Conservation (phyloP, 1,140 invertebrate genomes). For the Eupeodes corollae region DNA sequence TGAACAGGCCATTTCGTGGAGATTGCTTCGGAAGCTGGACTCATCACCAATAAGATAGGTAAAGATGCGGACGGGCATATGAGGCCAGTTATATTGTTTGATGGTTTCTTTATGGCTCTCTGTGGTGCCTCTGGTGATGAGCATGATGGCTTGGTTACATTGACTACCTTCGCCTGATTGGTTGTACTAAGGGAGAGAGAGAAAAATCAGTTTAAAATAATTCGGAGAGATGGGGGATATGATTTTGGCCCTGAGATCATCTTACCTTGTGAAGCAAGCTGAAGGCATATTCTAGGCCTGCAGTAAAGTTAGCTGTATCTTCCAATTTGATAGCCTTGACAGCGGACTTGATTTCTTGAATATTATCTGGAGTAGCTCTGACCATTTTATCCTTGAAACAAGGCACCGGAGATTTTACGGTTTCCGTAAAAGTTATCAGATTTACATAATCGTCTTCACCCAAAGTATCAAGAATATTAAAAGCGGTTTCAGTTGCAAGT, state of each 20-base stretch:
- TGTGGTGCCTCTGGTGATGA: slow-evolving; percentile 87
- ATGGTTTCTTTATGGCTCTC: slow-evolving; percentile 48
- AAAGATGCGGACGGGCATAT: slow-evolving; percentile 87
- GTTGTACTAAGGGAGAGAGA: slow-evolving; percentile 54
- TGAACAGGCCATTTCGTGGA: slow-evolving; percentile 87
- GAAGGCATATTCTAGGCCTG: slow-evolving; percentile 81
- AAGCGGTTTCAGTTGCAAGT: slow-evolving; percentile 74
- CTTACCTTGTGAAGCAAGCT: slow-evolving; percentile 77
- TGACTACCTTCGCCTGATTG: slow-evolving; percentile 69
- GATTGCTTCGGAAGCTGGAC: slow-evolving; percentile 68
- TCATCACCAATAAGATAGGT: slow-evolving; percentile 93
- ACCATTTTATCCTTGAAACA: slow-evolving; percentile 84
- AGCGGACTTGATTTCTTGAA: slow-evolving; percentile 67
- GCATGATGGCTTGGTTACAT: slow-evolving; percentile 97
- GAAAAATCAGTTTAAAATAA: not conserved
- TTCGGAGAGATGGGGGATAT: not conserved
- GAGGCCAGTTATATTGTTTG: slow-evolving; percentile 79
- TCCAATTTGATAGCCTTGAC: slow-evolving; percentile 55
- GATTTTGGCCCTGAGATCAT: not conserved
- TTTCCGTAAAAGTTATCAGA: slow-evolving; percentile 72
- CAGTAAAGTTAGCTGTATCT: slow-evolving; percentile 84
- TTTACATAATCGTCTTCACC: slow-evolving; percentile 96
- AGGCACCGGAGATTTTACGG: slow-evolving; percentile 60
- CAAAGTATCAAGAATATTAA: slow-evolving; percentile 84
- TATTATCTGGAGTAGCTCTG: slow-evolving; percentile 78